Evolutionary conservation across 2,113 vertebrate species (phyloP).

Genomic region (Dryoscopus gambensis): DNA sequence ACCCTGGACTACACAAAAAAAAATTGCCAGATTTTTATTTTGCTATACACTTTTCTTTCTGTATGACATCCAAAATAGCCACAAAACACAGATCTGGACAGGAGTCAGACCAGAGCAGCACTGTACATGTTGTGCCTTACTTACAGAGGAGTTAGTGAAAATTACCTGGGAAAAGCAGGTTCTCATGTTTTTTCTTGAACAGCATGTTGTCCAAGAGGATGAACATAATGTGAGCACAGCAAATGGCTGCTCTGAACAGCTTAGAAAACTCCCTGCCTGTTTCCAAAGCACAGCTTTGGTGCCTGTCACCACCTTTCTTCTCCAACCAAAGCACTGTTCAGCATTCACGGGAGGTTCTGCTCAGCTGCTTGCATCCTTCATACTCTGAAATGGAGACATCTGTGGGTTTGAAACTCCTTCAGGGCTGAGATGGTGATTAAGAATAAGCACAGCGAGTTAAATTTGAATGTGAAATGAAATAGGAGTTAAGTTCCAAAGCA

Average conservation of each 20-base stretch:
- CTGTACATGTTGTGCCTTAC: background rate
- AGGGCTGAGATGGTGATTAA: constrained; percentile 5
- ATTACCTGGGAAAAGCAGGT: background rate
- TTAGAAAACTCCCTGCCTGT: background rate
- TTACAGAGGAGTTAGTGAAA: background rate
- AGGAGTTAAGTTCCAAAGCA: constrained; percentile 2
- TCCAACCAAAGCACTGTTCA: background rate
- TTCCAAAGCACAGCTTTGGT: background rate
- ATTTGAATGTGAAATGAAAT: constrained; percentile 33
- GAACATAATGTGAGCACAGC: background rate
- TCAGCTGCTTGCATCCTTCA: background rate
- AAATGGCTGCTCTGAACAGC: background rate
- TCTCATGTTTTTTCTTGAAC: background rate
- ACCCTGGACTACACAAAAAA: background rate
- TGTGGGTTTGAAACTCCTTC: constrained; percentile 21
- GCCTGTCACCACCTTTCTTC: background rate
- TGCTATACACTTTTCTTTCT: background rate
- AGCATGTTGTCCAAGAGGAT: background rate
- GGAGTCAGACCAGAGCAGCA: background rate
- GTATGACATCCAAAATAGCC: background rate
- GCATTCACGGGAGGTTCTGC: background rate
- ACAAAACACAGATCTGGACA: background rate
- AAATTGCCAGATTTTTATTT: background rate
- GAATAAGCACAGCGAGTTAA: background rate
- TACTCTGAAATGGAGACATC: background rate